Base-by-base conservation (phyloP, 2,888 invertebrate species). In the Drosophila flavopinicola region DNA sequence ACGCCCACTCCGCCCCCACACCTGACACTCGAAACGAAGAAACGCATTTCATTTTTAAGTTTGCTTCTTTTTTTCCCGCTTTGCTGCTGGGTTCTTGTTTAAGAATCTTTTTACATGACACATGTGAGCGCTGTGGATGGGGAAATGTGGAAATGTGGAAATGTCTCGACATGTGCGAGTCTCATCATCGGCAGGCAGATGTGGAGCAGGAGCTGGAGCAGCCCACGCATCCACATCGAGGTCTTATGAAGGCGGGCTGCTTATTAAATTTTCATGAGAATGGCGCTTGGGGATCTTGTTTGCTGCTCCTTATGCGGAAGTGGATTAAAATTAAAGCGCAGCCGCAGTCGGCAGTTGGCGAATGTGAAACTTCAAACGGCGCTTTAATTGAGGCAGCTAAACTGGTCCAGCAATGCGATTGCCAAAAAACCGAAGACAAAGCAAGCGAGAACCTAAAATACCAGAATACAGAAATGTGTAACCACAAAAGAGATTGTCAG, bases 91-190 rank as follows among this genome's bases (percentile, higher is more conserved):
- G 58, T 48, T 58, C 78, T 79, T 82, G 78, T 77, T 79, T 77
- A 79, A 79, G 66, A 82, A 75, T 82, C 77, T 78, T 75, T 78
- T 83, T 79, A 83, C 83, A 83, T 83, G 83, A 79, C 80, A 83
- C 76, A 68, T 78, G 66, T 64, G 74, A 71, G 54, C 23, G 23
- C 24, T 11, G 48, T 23, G 32, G 25, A 35, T 9, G 49, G 27
- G 48, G 42, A 20, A 20, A 20, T 20, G 9, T 33, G 33, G n/a
- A 6, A 49, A 15, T 5, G 32, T 42, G 57, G 37, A 57, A 42
- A 52, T 72, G 57, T 66, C 57, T 44, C 47, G 56, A 66, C 66
- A 71, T 70, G 67, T 63, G 71, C 42, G 44, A 54, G 45, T 44
- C 45, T 42, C 60, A 68, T 72, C 68, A 66, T 47, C 56, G 32